phyloP scores from a whole-genome alignment of 2,888 invertebrate species.

The Phlogophora meticulosa region DNA sequence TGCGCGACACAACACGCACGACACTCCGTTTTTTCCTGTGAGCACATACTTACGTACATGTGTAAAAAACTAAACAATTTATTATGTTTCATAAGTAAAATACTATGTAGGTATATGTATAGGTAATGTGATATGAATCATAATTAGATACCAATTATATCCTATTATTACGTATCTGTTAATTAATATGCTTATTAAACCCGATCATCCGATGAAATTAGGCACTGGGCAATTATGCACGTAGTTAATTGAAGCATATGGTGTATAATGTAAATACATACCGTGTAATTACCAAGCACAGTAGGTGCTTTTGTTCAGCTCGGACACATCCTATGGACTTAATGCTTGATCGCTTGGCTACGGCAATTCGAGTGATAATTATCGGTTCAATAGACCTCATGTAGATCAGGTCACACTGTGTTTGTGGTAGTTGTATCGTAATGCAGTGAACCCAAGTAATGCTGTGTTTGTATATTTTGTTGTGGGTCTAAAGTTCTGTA shows the following conservation, averaged over 20 bases:
- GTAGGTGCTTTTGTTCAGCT: background rate
- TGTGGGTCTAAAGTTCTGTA: background rate
- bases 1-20: too few species aligned
- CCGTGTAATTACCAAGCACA: background rate
- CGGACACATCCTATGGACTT: background rate
- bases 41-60: too few species aligned
- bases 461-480: background rate
- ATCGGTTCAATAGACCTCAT: slow-evolving; percentile 6
- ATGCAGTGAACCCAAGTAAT: too few species aligned
- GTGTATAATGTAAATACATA: background rate
- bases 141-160: too few species aligned
- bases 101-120: too few species aligned
- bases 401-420: too few species aligned
- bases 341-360: slow-evolving; percentile 3
- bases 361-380: background rate
- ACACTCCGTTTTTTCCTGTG: too few species aligned
- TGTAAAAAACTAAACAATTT: too few species aligned
- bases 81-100: too few species aligned
- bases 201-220: background rate
- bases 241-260: background rate
- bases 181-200: background rate
- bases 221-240: background rate
- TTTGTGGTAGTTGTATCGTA: too few species aligned
- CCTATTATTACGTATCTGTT: too few species aligned
- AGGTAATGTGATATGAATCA: too few species aligned